Conservation (phyloP, 1,140 invertebrate species). For the Metopolophium dirhodum region DNA sequence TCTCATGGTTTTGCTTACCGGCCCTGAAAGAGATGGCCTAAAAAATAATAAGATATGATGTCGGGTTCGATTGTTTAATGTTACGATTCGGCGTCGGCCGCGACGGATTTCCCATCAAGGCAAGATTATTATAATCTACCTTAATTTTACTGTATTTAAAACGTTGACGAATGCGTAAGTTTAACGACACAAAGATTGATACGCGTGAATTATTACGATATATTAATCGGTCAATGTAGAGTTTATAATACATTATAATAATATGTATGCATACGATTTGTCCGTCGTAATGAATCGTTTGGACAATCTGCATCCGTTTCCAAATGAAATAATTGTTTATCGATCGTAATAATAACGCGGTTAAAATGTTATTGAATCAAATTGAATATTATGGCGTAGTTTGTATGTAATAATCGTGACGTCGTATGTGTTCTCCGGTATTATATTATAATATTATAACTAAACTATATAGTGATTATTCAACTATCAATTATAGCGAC, state of each 20-base stretch:
- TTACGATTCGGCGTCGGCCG: neutral
- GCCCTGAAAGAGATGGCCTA: neutral
- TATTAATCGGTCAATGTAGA: neutral
- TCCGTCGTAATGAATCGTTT: neutral
- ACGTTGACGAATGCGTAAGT: neutral
- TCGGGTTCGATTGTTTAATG: neutral
- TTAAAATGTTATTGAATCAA: neutral
- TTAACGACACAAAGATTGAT: neutral
- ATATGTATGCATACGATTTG: too few relatives aligned
- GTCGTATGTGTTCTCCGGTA: too few relatives aligned
- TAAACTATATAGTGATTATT: neutral
- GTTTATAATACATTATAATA: too few relatives aligned
- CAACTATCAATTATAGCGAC: neutral
- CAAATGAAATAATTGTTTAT: neutral
- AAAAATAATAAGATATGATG: neutral
- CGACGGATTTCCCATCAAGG: neutral
- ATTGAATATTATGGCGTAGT: neutral
- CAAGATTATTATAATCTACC: neutral
- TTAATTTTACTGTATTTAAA: neutral
- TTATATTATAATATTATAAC: neutral
- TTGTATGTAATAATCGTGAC: neutral
- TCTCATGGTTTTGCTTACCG: neutral
- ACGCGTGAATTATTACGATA: neutral
- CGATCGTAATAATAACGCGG: neutral
- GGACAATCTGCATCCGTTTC: neutral